A percentile compares a stretch with the other conserved stretches of the same genome.
These are phyloP conservation scores for Misgurnus mizolepis DNA, from an alignment of 2,113 vertebrate genomes.

Conservation along the genomic window DNA sequence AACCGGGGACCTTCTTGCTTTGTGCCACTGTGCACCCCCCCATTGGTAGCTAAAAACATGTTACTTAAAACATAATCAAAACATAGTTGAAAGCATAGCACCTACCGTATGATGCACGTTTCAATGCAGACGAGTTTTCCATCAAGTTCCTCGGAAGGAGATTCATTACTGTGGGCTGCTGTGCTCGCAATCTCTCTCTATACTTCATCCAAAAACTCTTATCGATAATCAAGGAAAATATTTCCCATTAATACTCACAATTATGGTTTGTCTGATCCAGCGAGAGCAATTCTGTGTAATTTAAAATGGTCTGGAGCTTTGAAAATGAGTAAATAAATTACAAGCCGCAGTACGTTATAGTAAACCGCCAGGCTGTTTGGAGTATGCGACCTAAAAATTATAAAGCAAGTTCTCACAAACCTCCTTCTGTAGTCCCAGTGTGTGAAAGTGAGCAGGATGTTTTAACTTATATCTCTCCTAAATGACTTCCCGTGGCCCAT, in stretches of 20 bases:
- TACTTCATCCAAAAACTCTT: background rate
- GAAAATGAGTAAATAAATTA: conserved; percentile 23
- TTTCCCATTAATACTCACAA: conserved; percentile 8
- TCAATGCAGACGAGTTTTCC: no score
- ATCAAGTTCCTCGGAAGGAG: background rate
- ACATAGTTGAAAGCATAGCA: no score
- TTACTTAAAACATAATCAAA: no score
- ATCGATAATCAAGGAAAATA: conserved; percentile 23
- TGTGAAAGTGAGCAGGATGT: conserved; percentile 56
- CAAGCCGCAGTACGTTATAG: conserved; percentile 21
- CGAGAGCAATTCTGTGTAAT: conserved; percentile 1
- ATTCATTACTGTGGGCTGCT: background rate
- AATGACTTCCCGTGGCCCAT: conserved; percentile 61
- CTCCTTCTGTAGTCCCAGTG: conserved; percentile 12
- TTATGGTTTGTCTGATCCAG: background rate
- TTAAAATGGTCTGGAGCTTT: background rate
- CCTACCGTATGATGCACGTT: no score
- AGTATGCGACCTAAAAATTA: background rate
- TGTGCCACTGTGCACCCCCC: no score
- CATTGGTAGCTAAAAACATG: no score
- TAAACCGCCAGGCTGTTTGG: background rate
- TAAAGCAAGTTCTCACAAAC: conserved; percentile 2
- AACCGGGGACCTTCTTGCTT: no score
- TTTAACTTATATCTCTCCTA: conserved; percentile 59
- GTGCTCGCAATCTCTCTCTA: background rate